A percentile compares a stretch with the other conserved stretches of the same genome.
These are phyloP conservation scores for Creontiades dilutus DNA, from an alignment of 2,888 invertebrate genomes.

Conservation along the genomic window DNA sequence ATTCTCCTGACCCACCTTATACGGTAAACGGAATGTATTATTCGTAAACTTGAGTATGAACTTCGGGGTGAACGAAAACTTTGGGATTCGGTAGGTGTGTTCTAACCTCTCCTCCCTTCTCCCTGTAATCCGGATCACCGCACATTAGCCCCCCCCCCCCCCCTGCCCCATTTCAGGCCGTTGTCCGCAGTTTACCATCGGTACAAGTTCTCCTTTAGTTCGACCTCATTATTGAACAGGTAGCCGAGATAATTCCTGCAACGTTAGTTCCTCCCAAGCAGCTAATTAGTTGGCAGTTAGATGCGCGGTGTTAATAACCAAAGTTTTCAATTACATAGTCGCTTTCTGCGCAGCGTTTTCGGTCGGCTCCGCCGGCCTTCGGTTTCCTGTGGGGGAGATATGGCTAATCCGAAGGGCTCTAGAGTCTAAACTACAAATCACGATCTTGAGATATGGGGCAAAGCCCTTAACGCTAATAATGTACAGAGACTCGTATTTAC, in stretches of 20 bases:
- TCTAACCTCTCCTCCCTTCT: not conserved
- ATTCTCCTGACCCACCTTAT: too few relatives aligned
- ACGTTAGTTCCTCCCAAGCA: slow-evolving; percentile 25
- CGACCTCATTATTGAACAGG: slow-evolving; percentile 55
- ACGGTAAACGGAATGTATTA: too few relatives aligned
- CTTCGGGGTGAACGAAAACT: not conserved
- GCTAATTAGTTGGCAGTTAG: slow-evolving; percentile 56
- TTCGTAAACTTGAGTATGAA: too few relatives aligned
- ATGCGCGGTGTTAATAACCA: slow-evolving; percentile 58
- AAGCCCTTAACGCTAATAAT: too few relatives aligned
- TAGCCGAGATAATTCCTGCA: slow-evolving; percentile 49
- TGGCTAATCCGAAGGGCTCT: not conserved
- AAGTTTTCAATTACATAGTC: slow-evolving; percentile 58
- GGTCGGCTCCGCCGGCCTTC: not conserved
- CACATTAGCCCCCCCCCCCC: not conserved
- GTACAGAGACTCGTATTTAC: too few relatives aligned
- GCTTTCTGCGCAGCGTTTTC: slow-evolving; percentile 3
- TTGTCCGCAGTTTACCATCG: slow-evolving; percentile 16
- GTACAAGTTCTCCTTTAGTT: not conserved
- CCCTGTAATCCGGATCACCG: not conserved
- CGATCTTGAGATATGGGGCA: not conserved
- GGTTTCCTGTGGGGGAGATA: slow-evolving; percentile 26
- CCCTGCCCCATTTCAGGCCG: not conserved
- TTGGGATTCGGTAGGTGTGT: not conserved
- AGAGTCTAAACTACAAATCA: not conserved